Conservation (phyloP, 1,140 invertebrate genomes). For the Drosophila santomea region DNA sequence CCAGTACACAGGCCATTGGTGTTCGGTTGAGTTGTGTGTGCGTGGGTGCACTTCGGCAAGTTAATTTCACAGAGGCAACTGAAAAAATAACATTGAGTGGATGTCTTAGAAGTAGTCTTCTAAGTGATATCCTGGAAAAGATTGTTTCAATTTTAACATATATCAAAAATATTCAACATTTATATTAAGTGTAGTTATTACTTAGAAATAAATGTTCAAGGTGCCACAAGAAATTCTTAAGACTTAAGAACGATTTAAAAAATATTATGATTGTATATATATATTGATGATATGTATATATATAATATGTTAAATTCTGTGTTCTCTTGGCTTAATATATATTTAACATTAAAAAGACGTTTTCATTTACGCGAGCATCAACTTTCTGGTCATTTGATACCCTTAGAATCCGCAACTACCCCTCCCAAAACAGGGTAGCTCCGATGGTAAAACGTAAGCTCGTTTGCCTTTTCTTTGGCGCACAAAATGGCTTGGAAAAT, state of each 20-base stretch:
- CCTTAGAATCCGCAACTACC: slow-evolving; percentile 5
- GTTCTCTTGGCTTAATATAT: too few relatives aligned
- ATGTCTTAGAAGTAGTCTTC: background rate
- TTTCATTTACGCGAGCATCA: too few relatives aligned
- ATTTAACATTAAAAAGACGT: too few relatives aligned
- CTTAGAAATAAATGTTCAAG: too few relatives aligned
- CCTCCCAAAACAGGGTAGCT: slow-evolving; percentile 7
- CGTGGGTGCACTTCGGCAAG: slow-evolving; percentile 77
- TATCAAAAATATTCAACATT: too few relatives aligned
- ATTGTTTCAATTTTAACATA: background rate
- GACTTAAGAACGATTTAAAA: too few relatives aligned
- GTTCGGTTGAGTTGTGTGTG: slow-evolving; percentile 58
- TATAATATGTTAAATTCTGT: too few relatives aligned
- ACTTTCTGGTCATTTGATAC: background rate
- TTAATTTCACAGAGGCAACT: slow-evolving; percentile 67
- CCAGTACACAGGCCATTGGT: slow-evolving; percentile 7
- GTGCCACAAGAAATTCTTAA: too few relatives aligned
- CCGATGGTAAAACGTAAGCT: slow-evolving; percentile 40
- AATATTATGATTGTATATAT: too few relatives aligned
- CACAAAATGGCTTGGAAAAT: slow-evolving; percentile 82
- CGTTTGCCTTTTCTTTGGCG: slow-evolving; percentile 64
- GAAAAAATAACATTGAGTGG: slow-evolving; percentile 32
- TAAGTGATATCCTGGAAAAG: slow-evolving; percentile 11
- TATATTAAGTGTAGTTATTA: too few relatives aligned
- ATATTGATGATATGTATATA: too few relatives aligned